Evolutionary conservation across 2,888 invertebrate species (phyloP), one percentile per base, ranked within the genome.

Genomic region (Chrysopilus asiliformis): DNA sequence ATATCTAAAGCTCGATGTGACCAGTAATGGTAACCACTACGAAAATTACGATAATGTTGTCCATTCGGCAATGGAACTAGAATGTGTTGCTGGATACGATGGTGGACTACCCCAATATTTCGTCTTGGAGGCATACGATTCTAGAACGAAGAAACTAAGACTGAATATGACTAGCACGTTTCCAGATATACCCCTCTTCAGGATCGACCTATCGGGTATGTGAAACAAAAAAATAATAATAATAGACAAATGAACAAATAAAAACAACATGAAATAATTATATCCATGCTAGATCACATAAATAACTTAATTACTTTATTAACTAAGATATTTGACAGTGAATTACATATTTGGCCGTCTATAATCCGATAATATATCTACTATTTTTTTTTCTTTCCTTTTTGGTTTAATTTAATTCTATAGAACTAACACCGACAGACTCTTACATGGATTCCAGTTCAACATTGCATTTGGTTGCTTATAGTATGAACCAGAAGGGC

Each of bases 91-190:
- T 0, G 90, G 89, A 29, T 87, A 87, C 58, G 87, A 90, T 53
- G 89, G 90, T 2, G 90, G 90, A 1, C 70, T 90, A 40, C 81
- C 83, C 27, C 90, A 90, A 60, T 75, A 76, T 44, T 89, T 89
- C 63, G 67, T 81, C 35, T 64, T 90, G 40, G 87, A 89, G 58
- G 85, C 86, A 1, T 74, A 82, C 50, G 85, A 85, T 50, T 77
- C 79, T 1, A 64, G 71, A 49, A 79, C 79, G 13, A 78, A 77
- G 52, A 72, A 72, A 44, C 65, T 81, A 22, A 66, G 80, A 36
- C 68, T 81, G 44, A 84, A 82, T 55, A 68, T 76, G 46, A 76
- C 74, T 46, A 78, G 78, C 48, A 57, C 66, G 25, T 64, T 64
- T 43, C 64, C 67, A 43, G 76, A 76, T 47, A 57, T 62, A 36